Evolutionary conservation across 2,797 vertebrate species (phyloP).

Genomic region (Cephalopachus bancanus): DNA sequence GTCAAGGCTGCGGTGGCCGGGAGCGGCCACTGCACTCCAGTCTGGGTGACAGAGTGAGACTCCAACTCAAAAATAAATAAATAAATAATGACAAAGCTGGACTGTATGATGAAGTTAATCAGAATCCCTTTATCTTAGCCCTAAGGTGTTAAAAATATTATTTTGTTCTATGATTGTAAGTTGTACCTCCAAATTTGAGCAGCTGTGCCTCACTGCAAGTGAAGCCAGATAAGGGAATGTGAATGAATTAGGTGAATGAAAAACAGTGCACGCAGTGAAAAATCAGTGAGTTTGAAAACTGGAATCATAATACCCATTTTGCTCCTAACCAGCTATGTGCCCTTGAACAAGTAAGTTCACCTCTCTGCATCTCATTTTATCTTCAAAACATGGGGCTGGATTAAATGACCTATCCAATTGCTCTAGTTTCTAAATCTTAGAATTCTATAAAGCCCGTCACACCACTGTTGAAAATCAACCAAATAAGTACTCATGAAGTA

Average conservation of each 20-base stretch:
- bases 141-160: background rate
- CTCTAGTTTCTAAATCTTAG: background rate
- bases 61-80: no score
- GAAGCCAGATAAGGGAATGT: background rate
- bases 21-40: no score
- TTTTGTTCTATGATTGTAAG: background rate
- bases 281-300: constrained; percentile 21
- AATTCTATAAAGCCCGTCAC: background rate
- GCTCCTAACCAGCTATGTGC: background rate
- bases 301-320: background rate
- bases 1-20: no score
- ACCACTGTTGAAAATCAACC: background rate
- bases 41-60: no score
- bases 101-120: background rate
- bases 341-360: background rate
- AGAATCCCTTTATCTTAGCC: background rate
- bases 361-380: background rate
- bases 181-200: constrained; percentile 20
- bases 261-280: background rate
- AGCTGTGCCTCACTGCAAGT: background rate
- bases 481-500: background rate
- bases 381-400: background rate
- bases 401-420: background rate
- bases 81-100: background rate
- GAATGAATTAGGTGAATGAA: background rate